phyloP scores from a whole-genome alignment of 2,113 vertebrate genomes.

The Aspidoscelis tigris region DNA sequence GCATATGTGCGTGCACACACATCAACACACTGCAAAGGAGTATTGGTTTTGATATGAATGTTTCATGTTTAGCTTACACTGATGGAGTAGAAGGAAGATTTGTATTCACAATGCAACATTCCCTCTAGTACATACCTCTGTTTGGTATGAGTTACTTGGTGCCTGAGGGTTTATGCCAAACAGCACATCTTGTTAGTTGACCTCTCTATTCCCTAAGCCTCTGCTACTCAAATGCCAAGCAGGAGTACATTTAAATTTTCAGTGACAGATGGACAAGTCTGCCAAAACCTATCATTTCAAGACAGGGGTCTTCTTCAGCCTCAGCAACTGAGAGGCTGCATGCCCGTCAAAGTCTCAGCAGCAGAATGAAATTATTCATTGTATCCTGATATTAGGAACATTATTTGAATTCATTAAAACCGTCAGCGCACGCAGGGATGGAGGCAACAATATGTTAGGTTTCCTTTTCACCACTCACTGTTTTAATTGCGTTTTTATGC shows the following conservation, averaged over 20 bases:
- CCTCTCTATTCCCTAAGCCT: conserved; percentile 2
- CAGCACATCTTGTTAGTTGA: conserved; percentile 11
- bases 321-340: too few species aligned
- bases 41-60: not conserved
- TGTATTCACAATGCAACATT: conserved; percentile 11
- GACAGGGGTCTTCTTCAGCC: not conserved
- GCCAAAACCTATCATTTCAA: conserved; percentile 6
- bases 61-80: conserved; percentile 13
- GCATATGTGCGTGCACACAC: not conserved
- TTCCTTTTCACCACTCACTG: too few species aligned
- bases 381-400: too few species aligned
- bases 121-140: conserved; percentile 11
- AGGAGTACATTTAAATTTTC: conserved; percentile 17
- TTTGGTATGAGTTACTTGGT: conserved; percentile 18
- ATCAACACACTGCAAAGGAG: not conserved
- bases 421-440: not conserved
- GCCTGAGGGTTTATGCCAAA: conserved; percentile 12
- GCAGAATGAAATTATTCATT: not conserved
- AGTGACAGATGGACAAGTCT: not conserved
- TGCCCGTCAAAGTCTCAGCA: not conserved
- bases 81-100: conserved; percentile 9
- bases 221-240: conserved; percentile 17
- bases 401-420: not conserved
- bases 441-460: not conserved
- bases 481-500: too few species aligned